Conservation (phyloP, 1,140 invertebrate species). For the Drosophila navojoa region DNA sequence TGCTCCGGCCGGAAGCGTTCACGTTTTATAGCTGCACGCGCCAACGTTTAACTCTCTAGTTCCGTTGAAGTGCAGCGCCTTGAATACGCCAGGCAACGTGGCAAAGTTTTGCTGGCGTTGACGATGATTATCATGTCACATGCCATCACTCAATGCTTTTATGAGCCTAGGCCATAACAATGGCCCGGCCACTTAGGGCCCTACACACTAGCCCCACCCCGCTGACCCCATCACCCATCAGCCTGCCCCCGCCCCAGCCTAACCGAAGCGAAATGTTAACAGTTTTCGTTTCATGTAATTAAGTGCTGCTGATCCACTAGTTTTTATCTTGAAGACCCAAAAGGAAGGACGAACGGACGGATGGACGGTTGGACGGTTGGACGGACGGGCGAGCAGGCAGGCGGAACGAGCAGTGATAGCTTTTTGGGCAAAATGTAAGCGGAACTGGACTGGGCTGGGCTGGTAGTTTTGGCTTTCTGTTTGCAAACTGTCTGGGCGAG, state of each 20-base stretch:
- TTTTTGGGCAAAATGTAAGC: conserved; percentile 19
- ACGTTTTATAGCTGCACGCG: conserved; percentile 43
- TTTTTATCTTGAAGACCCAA: conserved; percentile 64
- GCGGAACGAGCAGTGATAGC: conserved; percentile 54
- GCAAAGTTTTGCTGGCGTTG: conserved; percentile 28
- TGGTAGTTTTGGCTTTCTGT: conserved; percentile 41
- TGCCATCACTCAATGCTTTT: conserved; percentile 43
- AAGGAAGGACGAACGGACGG: not conserved
- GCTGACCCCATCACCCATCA: not conserved
- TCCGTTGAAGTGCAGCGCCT: conserved; percentile 3
- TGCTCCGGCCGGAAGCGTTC: conserved; percentile 16
- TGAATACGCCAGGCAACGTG: not conserved
- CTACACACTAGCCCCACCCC: not conserved
- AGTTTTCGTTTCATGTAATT: conserved; percentile 81
- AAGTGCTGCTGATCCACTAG: conserved; percentile 80
- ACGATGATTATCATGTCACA: conserved; percentile 77
- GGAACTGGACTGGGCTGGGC: not conserved
- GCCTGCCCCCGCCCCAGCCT: not conserved
- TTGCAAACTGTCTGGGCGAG: conserved; percentile 80
- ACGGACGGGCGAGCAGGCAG: conserved; percentile 12
- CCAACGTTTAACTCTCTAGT: conserved; percentile 12
- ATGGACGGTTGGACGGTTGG: not conserved
- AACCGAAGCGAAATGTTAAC: conserved; percentile 60
- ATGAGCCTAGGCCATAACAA: conserved; percentile 43
- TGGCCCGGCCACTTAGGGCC: conserved; percentile 41